phyloP scores from a whole-genome alignment of 2,888 invertebrate genomes.

The Dorcus hopei region DNA sequence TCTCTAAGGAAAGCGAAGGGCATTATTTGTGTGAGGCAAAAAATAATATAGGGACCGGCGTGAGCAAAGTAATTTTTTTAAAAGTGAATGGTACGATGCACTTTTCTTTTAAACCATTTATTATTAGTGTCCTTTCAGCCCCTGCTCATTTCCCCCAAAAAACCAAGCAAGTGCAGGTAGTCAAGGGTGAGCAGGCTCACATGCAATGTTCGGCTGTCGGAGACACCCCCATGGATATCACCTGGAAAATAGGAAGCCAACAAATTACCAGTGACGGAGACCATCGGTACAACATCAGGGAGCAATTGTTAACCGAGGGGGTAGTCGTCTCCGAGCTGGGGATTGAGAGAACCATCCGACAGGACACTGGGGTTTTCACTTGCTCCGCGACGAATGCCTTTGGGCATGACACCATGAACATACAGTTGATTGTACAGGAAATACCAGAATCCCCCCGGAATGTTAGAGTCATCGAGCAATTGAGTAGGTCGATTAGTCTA shows the following conservation, averaged over 20 bases:
- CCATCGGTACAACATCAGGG: conserved; percentile 72
- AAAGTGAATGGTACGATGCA: conserved; percentile 78
- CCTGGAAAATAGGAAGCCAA: conserved; percentile 77
- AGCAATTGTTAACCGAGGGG: conserved; percentile 75
- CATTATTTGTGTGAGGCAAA: conserved; percentile 92
- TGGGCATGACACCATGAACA: conserved; percentile 87
- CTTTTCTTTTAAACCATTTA: not conserved
- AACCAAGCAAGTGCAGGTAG: conserved; percentile 76
- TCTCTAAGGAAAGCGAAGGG: conserved; percentile 84
- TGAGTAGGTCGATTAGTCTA: conserved; percentile 78
- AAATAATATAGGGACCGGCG: conserved; percentile 85
- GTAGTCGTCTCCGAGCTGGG: conserved; percentile 77
- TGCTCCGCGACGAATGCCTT: conserved; percentile 87
- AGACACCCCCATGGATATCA: conserved; percentile 83
- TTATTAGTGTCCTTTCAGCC: conserved; percentile 51
- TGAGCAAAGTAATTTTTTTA: conserved; percentile 87
- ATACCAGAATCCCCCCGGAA: conserved; percentile 88
- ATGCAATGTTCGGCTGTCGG: conserved; percentile 84
- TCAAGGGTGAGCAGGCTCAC: conserved; percentile 77
- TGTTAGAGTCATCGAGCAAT: conserved; percentile 79
- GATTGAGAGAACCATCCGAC: conserved; percentile 78
- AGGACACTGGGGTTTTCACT: conserved; percentile 85
- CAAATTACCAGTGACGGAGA: conserved; percentile 70
- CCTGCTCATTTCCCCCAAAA: conserved; percentile 84
- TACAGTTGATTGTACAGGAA: conserved; percentile 87